Percentiles rank a stretch among this genome's conserved stretches.
Evolutionary conservation across 35 echinoderm and acorn worm genomes (phyloP).

Genomic region (Lytechinus variegatus): DNA sequence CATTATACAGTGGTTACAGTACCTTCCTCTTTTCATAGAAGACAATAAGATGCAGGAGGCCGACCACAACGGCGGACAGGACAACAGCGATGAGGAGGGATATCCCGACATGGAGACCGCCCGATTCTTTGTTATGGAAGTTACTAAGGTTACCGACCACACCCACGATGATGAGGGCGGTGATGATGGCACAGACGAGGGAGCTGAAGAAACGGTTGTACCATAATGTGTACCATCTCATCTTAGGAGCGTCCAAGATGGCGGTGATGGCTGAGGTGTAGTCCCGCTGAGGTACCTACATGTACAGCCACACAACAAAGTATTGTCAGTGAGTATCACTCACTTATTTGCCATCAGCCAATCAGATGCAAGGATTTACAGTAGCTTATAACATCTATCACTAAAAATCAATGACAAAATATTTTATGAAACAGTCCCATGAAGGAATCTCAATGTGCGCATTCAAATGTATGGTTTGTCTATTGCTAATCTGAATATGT

Average conservation of each 20-base stretch:
- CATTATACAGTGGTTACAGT: no score
- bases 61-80: conserved; percentile 56
- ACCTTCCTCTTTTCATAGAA: conserved; percentile 72
- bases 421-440: no score
- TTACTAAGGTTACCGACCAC: conserved; percentile 77
- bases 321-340: no score
- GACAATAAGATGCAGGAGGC: conserved; percentile 66
- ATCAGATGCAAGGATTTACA: no score
- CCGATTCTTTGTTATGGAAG: conserved; percentile 39
- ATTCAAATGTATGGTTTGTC: no score
- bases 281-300: conserved; percentile 84
- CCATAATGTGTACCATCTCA: conserved; percentile 88
- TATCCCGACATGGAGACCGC: conserved; percentile 53
- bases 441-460: no score
- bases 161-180: conserved; percentile 74
- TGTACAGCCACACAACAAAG: neutral
- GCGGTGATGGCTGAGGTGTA: conserved; percentile 67
- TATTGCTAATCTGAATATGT: no score
- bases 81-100: conserved; percentile 63
- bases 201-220: conserved; percentile 78
- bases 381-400: no score
- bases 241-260: conserved; percentile 79
- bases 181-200: conserved; percentile 51
- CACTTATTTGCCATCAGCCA: no score
- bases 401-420: no score